Evolutionary conservation across 2,888 invertebrate genomes (phyloP).

Genomic region (Iphiclides podalirius): DNA sequence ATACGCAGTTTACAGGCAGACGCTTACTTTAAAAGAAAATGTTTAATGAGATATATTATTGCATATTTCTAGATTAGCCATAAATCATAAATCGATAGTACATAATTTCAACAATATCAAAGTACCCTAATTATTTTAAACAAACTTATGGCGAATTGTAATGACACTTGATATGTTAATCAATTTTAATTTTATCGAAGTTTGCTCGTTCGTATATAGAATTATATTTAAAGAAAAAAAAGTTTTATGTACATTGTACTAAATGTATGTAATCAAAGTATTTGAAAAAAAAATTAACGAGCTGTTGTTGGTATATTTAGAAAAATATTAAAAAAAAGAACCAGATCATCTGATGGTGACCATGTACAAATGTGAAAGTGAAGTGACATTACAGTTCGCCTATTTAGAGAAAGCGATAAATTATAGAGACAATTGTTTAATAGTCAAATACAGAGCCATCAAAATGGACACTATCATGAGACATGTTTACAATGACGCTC

Average conservation of each 20-base stretch:
- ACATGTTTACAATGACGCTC: slow-evolving; percentile 45
- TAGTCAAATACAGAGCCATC: slow-evolving; percentile 75
- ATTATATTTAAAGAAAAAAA: slow-evolving; percentile 74
- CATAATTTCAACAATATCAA: slow-evolving; percentile 75
- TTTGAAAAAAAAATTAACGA: slow-evolving; percentile 63
- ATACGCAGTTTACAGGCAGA: slow-evolving; percentile 63
- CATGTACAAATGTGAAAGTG: slow-evolving; percentile 83
- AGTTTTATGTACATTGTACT: slow-evolving; percentile 64
- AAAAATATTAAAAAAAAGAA: slow-evolving; percentile 69
- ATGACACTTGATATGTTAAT: slow-evolving; percentile 74
- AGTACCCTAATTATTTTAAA: slow-evolving; percentile 63
- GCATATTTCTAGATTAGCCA: slow-evolving; percentile 70
- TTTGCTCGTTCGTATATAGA: slow-evolving; percentile 79
- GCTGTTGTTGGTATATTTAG: slow-evolving; percentile 81
- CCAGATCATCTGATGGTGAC: slow-evolving; percentile 86
- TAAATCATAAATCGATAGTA: slow-evolving; percentile 74
- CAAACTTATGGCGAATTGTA: slow-evolving; percentile 41
- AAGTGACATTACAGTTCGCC: slow-evolving; percentile 54
- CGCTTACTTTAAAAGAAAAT: slow-evolving; percentile 54
- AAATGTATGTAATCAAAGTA: slow-evolving; percentile 56
- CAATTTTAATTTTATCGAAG: slow-evolving; percentile 79
- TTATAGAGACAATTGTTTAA: slow-evolving; percentile 67
- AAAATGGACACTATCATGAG: slow-evolving; percentile 63
- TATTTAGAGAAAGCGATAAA: slow-evolving; percentile 54
- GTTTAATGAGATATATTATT: slow-evolving; percentile 54